Evolutionary conservation across 2,888 invertebrate genomes (phyloP), one percentile per base, ranked within the genome.

Genomic region (Lycia hirtaria): DNA sequence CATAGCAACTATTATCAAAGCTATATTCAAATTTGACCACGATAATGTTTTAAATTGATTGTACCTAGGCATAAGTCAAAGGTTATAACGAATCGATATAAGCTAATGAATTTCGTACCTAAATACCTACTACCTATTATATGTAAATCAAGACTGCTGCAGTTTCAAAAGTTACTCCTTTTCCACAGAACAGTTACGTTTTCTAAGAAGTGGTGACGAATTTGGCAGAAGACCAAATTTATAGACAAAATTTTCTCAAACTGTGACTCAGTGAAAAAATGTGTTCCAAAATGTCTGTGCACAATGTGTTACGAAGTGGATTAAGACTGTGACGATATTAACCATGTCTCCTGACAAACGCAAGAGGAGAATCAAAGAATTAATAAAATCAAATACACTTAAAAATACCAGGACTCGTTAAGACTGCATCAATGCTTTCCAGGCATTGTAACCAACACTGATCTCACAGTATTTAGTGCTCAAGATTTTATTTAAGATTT

Each of bases 381-480:
- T 19, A 9, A 37, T 7, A 28, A 28, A n/a, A 24, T 37, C 17
- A 3, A 26, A 41, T 26, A 41, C 7, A 9, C n/a, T 41, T 17
- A 41, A 17, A 45, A 33, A 26, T 9, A 50, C 4, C n/a, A 64
- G 64, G 54, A 64, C 64, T 60, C 43, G 33, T 26, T 52, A 52
- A 58, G 56, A 56, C 56, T 56, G 56, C 44, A 15, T 12, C 26
- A 37, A 56, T 56, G 55, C 55, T 56, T 40, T 1, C n/a, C 9
- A 28, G 28, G 49, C 28, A 38, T 35, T 35, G 14, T 67, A 68
- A 62, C 61, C 56, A 59, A 65, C 52, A 67, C 54, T 83, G 88
- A 88, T 87, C 87, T 88, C 87, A 78, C 72, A 87, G 78, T 85
- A 85, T 80, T 76, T 81, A 87, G 85, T 85, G 87, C 87, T 88